Evolutionary conservation across 1,140 invertebrate genomes (phyloP).

Genomic region (Microplitis demolitor): DNA sequence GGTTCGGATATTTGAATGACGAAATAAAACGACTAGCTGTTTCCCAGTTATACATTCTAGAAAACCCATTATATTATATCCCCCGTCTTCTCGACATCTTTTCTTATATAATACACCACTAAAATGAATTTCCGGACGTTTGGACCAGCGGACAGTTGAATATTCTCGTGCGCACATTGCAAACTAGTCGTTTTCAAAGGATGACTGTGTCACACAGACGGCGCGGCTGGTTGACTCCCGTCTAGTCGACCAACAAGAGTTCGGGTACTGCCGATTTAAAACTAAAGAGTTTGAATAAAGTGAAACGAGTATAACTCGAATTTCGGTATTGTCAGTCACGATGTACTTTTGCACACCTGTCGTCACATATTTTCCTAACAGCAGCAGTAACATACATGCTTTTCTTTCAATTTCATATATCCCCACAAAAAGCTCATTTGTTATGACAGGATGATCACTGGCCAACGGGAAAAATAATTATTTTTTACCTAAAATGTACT

Average conservation of each 20-base stretch:
- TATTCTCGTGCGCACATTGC: slow-evolving; percentile 1
- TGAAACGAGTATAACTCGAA: neutral
- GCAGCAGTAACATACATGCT: neutral
- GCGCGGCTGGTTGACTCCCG: neutral
- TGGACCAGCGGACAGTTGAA: neutral
- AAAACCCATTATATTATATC: no score
- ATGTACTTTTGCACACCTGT: slow-evolving; percentile 40
- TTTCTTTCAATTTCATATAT: neutral
- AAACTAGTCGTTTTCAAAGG: neutral
- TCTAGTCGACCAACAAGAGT: neutral
- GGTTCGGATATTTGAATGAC: no score
- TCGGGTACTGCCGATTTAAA: neutral
- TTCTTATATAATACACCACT: no score
- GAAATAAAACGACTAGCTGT: no score
- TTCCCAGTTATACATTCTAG: no score
- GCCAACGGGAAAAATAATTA: no score
- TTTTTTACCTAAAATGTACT: no score
- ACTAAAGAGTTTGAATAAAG: neutral
- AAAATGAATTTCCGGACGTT: no score
- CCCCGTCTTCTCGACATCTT: no score
- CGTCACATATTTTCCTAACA: slow-evolving; percentile 2
- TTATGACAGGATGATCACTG: neutral
- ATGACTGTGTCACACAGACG: neutral
- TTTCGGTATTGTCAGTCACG: slow-evolving; percentile 15
- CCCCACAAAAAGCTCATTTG: no score